A percentile compares a stretch with the other conserved stretches of the same genome.
These are phyloP conservation scores for Oscheius sp. DNA, from an alignment of 2,888 invertebrate species.

Conservation along the genomic window DNA sequence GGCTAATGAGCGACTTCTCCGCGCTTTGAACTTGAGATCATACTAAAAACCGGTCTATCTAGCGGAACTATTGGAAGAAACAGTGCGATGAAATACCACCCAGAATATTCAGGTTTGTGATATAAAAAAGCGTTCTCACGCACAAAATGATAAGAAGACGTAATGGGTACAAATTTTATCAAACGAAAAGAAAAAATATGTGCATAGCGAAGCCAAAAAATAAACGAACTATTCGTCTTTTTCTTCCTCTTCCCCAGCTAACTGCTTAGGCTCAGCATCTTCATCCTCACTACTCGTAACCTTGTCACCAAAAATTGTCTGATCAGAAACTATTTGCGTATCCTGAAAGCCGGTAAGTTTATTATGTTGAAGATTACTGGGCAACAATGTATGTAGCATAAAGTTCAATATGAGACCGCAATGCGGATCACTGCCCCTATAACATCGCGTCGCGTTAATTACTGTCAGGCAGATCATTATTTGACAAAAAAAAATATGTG, in stretches of 20 bases:
- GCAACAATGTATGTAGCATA: not conserved
- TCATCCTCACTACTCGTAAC: slow-evolving; percentile 38
- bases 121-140: not conserved
- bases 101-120: not conserved
- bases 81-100: not conserved
- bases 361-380: not conserved
- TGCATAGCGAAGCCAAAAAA: not conserved
- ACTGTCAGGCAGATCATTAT: too few species aligned
- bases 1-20: not conserved
- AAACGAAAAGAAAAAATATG: not conserved
- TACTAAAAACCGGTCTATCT: not conserved
- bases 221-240: slow-evolving; percentile 21
- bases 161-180: not conserved
- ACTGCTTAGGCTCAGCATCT: slow-evolving; percentile 29
- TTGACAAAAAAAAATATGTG: not conserved
- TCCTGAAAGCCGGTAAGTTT: slow-evolving; percentile 17
- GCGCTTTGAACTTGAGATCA: slow-evolving; percentile 1
- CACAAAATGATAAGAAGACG: not conserved
- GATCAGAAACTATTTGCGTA: slow-evolving; percentile 14
- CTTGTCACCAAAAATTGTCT: slow-evolving; percentile 35
- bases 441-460: too few species aligned
- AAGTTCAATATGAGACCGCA: too few species aligned
- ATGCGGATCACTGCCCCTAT: too few species aligned
- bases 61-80: not conserved
- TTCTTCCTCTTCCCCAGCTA: slow-evolving; percentile 33